A percentile compares a stretch with the other conserved stretches of the same genome.
phyloP scores from a whole-genome alignment of 1,140 invertebrate genomes.

The Leptopilina clavipes region DNA sequence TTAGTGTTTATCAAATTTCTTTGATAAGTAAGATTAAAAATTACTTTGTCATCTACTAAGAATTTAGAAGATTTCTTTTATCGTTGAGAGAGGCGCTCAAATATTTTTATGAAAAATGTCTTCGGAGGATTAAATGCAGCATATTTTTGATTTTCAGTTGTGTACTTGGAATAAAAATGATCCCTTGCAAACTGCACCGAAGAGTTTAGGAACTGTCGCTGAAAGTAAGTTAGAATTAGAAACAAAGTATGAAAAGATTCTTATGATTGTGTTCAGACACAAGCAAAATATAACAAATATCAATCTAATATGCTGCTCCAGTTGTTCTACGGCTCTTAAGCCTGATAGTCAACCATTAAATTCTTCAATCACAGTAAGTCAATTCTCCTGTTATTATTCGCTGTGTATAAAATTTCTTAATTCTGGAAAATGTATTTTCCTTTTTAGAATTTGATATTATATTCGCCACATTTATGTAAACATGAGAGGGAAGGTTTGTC shows the following conservation, averaged over 20 bases:
- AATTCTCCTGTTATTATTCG: neutral
- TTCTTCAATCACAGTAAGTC: slow-evolving; percentile 1
- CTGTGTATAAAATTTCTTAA: neutral
- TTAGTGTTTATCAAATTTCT: slow-evolving; percentile 19
- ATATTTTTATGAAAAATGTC: no score
- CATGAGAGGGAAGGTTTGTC: slow-evolving; percentile 53
- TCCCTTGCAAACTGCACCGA: neutral
- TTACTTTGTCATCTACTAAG: no score
- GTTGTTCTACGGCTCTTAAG: neutral
- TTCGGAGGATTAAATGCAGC: no score
- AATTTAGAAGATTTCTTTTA: no score
- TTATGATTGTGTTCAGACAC: slow-evolving; percentile 42
- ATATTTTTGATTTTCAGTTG: slow-evolving; percentile 38
- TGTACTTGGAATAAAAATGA: slow-evolving; percentile 39
- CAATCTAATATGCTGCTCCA: slow-evolving; percentile 39
- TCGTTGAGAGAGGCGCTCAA: no score
- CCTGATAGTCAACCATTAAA: neutral
- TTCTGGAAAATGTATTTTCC: slow-evolving; percentile 25
- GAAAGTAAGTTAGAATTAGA: slow-evolving; percentile 44
- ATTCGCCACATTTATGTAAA: slow-evolving; percentile 48
- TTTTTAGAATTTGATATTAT: slow-evolving; percentile 51
- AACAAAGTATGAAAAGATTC: neutral
- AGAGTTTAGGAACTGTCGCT: slow-evolving; percentile 44
- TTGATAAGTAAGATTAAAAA: neutral
- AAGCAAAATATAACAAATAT: slow-evolving; percentile 35